These are phyloP conservation scores for Thaumetopoea pityocampa DNA, from an alignment of 1,140 invertebrate species.

Conservation along the genomic window DNA sequence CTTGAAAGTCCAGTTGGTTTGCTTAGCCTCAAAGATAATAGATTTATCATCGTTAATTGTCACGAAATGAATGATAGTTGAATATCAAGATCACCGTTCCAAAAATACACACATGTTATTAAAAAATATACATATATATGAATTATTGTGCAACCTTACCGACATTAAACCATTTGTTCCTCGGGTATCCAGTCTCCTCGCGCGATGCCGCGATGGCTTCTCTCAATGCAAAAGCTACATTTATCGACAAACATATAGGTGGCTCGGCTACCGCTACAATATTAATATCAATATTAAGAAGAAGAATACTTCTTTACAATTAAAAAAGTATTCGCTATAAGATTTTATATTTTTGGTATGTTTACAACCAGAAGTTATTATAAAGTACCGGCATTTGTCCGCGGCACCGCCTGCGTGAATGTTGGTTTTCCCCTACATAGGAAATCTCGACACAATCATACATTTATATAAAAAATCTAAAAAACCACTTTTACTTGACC, in stretches of 20 bases:
- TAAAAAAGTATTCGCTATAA: no score
- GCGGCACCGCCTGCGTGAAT: no score
- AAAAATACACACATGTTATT: not conserved
- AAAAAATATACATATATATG: not conserved
- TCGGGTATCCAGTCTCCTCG: constrained; percentile 34
- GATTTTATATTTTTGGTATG: no score
- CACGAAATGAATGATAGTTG: not conserved
- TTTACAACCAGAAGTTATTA: no score
- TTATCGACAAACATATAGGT: constrained; percentile 33
- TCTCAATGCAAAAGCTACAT: constrained; percentile 37
- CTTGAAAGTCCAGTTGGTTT: no score
- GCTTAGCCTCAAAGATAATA: not conserved
- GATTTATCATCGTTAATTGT: not conserved
- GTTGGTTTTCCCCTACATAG: no score
- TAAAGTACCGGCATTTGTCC: no score
- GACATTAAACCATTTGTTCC: constrained; percentile 38
- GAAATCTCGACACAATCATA: no score
- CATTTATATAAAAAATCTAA: no score
- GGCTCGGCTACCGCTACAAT: constrained; percentile 39
- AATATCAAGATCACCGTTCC: not conserved
- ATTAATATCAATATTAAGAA: not conserved
- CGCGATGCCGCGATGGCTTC: constrained; percentile 38
- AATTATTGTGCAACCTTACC: constrained; percentile 18
- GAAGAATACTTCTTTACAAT: not conserved
- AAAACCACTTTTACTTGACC: no score